A percentile compares a stretch with the other conserved stretches of the same genome.
These are phyloP conservation scores for Oppia nitens DNA, from an alignment of 1,140 invertebrate species.

Conservation along the genomic window DNA sequence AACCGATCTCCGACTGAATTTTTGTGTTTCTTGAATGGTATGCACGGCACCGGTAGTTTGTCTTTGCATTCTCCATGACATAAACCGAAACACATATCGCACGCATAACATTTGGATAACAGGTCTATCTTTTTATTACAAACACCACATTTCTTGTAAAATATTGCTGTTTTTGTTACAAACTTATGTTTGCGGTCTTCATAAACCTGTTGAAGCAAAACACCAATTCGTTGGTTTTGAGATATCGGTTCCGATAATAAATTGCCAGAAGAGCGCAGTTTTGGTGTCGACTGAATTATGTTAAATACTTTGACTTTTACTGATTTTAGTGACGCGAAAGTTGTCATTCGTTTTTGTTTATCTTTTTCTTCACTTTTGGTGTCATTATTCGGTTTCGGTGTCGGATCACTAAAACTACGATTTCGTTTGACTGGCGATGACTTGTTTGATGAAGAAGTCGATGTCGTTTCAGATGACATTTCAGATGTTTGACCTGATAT, in stretches of 20 bases:
- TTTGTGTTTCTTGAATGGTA: constrained; percentile 33
- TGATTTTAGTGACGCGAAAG: too few relatives aligned
- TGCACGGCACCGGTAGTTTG: constrained; percentile 57
- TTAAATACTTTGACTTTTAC: neutral
- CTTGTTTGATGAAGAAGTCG: too few relatives aligned
- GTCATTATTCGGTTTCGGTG: neutral
- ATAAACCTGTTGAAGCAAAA: too few relatives aligned
- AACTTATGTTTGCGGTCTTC: constrained; percentile 49
- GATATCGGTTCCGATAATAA: neutral
- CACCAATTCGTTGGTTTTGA: neutral
- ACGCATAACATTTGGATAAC: constrained; percentile 53
- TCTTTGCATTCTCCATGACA: constrained; percentile 63
- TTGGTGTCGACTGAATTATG: neutral
- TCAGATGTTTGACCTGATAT: too few relatives aligned
- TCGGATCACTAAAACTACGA: constrained; percentile 23
- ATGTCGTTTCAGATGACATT: too few relatives aligned
- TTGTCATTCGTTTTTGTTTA: neutral
- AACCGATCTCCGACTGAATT: neutral
- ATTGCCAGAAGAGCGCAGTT: neutral
- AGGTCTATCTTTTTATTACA: constrained; percentile 51
- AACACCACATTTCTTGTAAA: constrained; percentile 54
- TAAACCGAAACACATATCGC: constrained; percentile 52
- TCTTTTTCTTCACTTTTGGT: neutral
- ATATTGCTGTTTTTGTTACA: constrained; percentile 60
- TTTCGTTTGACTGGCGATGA: constrained; percentile 16